Evolutionary conservation across 1,140 invertebrate species (phyloP).

Genomic region (Drosophila pallidifrons): DNA sequence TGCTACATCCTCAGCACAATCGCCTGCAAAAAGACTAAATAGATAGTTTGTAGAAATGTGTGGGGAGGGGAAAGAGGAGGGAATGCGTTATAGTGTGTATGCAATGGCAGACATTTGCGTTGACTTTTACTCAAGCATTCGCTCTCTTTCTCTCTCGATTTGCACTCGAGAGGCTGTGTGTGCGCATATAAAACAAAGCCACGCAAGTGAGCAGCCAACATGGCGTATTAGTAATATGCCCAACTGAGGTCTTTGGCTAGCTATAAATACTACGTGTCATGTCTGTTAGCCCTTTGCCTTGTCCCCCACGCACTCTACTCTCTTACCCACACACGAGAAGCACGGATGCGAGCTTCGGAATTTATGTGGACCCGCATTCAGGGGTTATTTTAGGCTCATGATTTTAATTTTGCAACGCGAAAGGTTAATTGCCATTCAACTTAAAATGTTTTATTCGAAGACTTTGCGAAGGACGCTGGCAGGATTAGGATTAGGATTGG

Average conservation of each 20-base stretch:
- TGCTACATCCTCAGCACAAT: conserved; percentile 52
- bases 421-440: conserved; percentile 81
- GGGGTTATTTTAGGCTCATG: conserved; percentile 72
- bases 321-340: conserved; percentile 5
- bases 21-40: conserved; percentile 53
- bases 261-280: conserved; percentile 81
- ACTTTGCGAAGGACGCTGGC: not conserved
- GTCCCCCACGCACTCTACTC: not conserved
- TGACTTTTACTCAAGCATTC: conserved; percentile 54
- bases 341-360: conserved; percentile 20
- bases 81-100: not conserved
- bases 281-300: conserved; percentile 43
- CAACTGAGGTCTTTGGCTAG: conserved; percentile 66
- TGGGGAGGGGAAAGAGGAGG: not conserved
- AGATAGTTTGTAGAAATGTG: not conserved
- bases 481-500: not conserved
- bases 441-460: conserved; percentile 64
- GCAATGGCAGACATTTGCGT: conserved; percentile 37
- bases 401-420: conserved; percentile 73
- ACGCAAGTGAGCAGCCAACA: conserved; percentile 57
- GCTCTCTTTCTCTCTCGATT: conserved; percentile 50
- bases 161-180: conserved; percentile 34
- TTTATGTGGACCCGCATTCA: conserved; percentile 65
- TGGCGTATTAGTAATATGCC: conserved; percentile 76
- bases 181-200: conserved; percentile 63